Evolutionary conservation across 1,140 invertebrate genomes (phyloP).

Genomic region (Cotesia vestalis): DNA sequence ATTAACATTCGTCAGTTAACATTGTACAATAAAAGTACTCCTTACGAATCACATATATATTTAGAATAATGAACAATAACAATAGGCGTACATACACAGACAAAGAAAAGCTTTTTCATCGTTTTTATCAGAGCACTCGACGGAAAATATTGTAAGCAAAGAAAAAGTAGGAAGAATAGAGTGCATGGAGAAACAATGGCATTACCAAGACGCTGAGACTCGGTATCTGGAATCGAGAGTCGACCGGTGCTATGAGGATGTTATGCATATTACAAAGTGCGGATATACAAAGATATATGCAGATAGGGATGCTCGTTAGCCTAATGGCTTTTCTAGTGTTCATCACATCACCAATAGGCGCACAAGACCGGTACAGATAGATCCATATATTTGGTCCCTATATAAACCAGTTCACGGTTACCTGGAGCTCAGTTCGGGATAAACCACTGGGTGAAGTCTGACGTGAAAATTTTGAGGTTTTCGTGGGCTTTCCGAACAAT

Average conservation of each 20-base stretch:
- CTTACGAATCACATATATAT: background rate
- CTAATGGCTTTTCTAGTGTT: conserved; percentile 28
- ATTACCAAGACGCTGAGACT: background rate
- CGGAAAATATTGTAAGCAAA: too few relatives aligned
- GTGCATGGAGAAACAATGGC: too few relatives aligned
- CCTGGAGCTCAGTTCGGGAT: conserved; percentile 12
- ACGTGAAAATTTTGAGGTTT: background rate
- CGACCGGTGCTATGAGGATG: background rate
- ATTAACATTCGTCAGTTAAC: background rate
- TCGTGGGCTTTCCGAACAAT: background rate
- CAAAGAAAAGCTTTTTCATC: too few relatives aligned
- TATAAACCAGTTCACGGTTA: conserved; percentile 29
- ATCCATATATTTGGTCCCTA: conserved; percentile 10
- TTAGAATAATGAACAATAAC: too few relatives aligned
- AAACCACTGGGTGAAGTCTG: conserved; percentile 6
- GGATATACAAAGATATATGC: conserved; percentile 5
- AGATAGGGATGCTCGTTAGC: conserved; percentile 30
- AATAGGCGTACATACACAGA: too few relatives aligned
- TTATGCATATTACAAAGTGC: background rate
- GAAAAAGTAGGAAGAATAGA: too few relatives aligned
- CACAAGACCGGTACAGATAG: background rate
- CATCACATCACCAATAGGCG: background rate
- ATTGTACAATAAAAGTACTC: too few relatives aligned
- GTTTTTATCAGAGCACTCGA: too few relatives aligned
- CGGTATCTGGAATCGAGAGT: conserved; percentile 5